Conservation (phyloP, 2,113 vertebrate genomes). For the Bufo gargarizans region DNA sequence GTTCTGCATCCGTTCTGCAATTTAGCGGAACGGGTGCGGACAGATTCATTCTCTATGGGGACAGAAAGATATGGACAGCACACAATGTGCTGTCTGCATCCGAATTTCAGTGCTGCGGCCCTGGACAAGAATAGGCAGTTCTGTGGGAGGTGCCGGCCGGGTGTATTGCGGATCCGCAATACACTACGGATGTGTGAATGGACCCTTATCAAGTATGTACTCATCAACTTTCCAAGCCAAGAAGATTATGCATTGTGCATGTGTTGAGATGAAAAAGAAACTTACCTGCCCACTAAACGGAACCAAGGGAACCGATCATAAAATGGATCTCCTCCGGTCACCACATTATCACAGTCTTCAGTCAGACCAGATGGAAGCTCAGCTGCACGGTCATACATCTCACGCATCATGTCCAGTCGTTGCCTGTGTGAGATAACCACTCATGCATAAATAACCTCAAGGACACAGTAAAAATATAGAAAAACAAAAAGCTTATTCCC, state of each 20-base stretch:
- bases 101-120: too few species aligned
- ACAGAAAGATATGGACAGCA: too few species aligned
- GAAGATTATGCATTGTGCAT: not conserved
- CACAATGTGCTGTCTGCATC: too few species aligned
- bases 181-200: too few species aligned
- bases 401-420: slow-evolving; percentile 93
- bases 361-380: slow-evolving; percentile 87
- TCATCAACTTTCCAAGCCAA: not conserved
- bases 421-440: slow-evolving; percentile 75
- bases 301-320: slow-evolving; percentile 99
- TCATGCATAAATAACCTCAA: not conserved
- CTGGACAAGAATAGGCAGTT: too few species aligned
- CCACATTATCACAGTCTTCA: slow-evolving; percentile 88
- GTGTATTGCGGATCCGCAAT: too few species aligned
- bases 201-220: not conserved
- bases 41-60: too few species aligned
- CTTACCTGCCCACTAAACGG: slow-evolving; percentile 97
- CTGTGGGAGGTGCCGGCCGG: too few species aligned
- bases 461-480: not conserved
- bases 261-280: slow-evolving; percentile 26
- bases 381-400: slow-evolving; percentile 96
- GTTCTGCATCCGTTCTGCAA: too few species aligned
- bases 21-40: too few species aligned
- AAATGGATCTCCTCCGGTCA: slow-evolving; percentile 94
- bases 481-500: not conserved